Percentiles rank a stretch among this genome's conserved stretches.
phyloP scores from a whole-genome alignment of 2,888 invertebrate species.

The Acrocyrtus sp. region DNA sequence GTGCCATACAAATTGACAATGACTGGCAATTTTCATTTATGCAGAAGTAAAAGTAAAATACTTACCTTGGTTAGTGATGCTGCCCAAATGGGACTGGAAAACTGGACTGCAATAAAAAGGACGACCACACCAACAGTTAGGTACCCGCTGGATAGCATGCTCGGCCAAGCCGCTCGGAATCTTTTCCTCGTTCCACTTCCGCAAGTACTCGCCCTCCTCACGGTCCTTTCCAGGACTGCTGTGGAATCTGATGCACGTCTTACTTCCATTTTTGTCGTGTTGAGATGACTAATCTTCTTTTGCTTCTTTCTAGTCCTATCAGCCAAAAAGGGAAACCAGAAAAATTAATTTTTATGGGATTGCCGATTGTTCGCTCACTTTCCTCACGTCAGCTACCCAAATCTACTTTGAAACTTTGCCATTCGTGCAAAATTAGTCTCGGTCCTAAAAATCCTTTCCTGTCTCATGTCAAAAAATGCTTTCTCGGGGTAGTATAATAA shows the following conservation, averaged over 20 bases:
- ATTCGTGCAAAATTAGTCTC: too few species aligned
- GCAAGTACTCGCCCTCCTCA: neutral
- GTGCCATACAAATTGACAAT: neutral
- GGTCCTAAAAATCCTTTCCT: too few species aligned
- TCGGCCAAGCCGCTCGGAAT: neutral
- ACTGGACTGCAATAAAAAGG: conserved; percentile 12
- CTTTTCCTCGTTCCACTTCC: conserved; percentile 6
- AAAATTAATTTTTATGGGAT: neutral
- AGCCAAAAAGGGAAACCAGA: neutral
- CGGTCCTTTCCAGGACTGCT: neutral
- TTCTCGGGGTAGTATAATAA: too few species aligned
- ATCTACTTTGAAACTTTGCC: too few species aligned
- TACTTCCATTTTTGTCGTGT: neutral
- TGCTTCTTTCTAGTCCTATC: neutral
- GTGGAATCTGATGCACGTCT: neutral
- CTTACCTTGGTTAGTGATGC: conserved; percentile 19
- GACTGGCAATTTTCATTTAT: neutral
- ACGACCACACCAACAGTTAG: conserved; percentile 5
- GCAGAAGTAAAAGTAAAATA: neutral
- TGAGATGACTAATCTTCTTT: neutral
- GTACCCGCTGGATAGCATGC: neutral
- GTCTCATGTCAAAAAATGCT: too few species aligned
- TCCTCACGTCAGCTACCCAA: too few species aligned
- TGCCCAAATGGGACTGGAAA: conserved; percentile 2
- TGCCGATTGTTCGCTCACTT: neutral